Conservation (phyloP, 2,888 invertebrate species). For the Agrochola lychnidis region DNA sequence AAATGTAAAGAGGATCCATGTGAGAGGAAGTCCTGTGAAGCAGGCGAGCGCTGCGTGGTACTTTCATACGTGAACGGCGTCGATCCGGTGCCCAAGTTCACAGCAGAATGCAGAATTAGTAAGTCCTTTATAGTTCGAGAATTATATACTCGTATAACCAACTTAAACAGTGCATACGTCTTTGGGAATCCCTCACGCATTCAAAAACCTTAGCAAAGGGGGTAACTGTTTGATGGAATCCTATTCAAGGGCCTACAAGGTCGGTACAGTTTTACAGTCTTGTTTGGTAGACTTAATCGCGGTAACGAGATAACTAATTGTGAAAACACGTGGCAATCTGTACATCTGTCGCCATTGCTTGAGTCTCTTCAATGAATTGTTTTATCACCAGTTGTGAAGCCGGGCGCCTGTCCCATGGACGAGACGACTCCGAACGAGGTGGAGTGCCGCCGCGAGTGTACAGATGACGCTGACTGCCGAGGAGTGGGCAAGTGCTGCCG, state of each 20-base stretch:
- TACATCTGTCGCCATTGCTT: neutral
- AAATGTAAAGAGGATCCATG: conserved; percentile 92
- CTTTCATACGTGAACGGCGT: conserved; percentile 87
- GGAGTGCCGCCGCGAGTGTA: conserved; percentile 93
- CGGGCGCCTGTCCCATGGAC: conserved; percentile 76
- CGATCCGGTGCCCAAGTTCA: conserved; percentile 82
- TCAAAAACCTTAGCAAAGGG: neutral
- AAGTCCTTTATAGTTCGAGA: conserved; percentile 67
- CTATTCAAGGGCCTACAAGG: too few species aligned
- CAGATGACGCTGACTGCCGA: conserved; percentile 95
- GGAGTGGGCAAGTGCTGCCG: conserved; percentile 95
- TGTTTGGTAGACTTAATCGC: neutral
- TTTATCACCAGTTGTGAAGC: conserved; percentile 90
- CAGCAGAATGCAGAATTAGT: conserved; percentile 92
- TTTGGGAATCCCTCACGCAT: neutral
- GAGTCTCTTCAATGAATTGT: conserved; percentile 1
- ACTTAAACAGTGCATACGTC: neutral
- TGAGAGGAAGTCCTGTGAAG: conserved; percentile 90
- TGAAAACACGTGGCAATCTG: neutral
- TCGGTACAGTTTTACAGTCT: neutral
- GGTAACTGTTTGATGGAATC: neutral
- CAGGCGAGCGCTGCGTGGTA: conserved; percentile 93
- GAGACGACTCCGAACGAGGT: conserved; percentile 61
- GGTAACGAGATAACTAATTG: neutral
- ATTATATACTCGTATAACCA: neutral